A percentile compares a stretch with the other conserved stretches of the same genome.
These are phyloP conservation scores for Poliocrania exsul DNA, from an alignment of 2,797 vertebrate species.

Conservation along the genomic window DNA sequence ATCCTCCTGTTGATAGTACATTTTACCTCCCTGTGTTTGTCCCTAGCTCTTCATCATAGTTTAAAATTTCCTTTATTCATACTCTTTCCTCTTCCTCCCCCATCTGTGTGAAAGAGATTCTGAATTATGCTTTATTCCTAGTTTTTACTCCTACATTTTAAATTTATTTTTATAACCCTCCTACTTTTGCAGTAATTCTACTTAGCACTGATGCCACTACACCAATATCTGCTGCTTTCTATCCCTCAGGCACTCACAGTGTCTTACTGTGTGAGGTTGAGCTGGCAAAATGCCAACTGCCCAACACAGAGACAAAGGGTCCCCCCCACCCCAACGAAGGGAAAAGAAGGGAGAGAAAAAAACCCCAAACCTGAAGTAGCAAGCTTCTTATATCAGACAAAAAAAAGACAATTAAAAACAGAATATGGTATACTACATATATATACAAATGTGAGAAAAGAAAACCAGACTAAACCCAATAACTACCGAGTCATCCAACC, in stretches of 20 bases:
- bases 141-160: not conserved
- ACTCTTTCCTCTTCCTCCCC: not conserved
- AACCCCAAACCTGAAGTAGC: too few species aligned
- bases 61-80: not conserved
- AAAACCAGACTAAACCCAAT: too few species aligned
- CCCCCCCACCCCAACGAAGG: too few species aligned
- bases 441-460: too few species aligned
- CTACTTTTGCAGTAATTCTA: not conserved
- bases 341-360: too few species aligned
- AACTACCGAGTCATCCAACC: too few species aligned
- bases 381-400: too few species aligned
- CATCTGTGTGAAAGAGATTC: not conserved
- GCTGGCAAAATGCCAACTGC: too few species aligned
- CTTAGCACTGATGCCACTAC: not conserved
- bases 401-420: too few species aligned
- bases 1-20: not conserved
- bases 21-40: not conserved
- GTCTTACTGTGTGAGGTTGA: too few species aligned
- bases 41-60: not conserved
- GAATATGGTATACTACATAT: too few species aligned
- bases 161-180: constrained; percentile 19
- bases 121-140: not conserved
- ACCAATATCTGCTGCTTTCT: not conserved
- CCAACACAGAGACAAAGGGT: too few species aligned
- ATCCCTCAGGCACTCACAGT: not conserved